phyloP scores from a whole-genome alignment of 1,140 invertebrate species.

The Orius laevigatus region DNA sequence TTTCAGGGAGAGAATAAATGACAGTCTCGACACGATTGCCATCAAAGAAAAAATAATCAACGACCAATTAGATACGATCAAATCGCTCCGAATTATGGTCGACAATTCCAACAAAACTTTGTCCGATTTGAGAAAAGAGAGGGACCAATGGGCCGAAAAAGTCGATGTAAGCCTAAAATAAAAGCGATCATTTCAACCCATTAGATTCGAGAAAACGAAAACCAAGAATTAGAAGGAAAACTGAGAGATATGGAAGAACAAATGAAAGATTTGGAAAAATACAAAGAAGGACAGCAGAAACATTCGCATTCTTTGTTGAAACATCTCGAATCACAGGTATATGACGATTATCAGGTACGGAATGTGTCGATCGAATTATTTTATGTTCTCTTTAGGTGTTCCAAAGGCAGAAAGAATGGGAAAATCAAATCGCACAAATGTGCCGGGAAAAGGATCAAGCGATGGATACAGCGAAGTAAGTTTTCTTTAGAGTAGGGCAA shows the following conservation, averaged over 20 bases:
- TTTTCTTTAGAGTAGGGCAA: no score
- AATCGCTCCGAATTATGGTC: slow-evolving; percentile 1
- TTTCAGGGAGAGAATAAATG: slow-evolving; percentile 1
- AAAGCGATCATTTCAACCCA: no score
- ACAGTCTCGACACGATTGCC: background rate
- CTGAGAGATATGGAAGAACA: no score
- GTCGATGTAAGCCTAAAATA: background rate
- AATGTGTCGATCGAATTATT: no score
- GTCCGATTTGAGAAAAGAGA: slow-evolving; percentile 2
- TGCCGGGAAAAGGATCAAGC: slow-evolving; percentile 28
- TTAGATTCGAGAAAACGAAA: no score
- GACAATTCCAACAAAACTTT: slow-evolving; percentile 5
- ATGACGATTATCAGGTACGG: no score
- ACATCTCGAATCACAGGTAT: background rate
- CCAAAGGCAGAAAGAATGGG: slow-evolving; percentile 10
- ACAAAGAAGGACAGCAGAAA: background rate
- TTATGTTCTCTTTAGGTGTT: no score
- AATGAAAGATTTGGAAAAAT: no score
- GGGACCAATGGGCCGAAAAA: background rate
- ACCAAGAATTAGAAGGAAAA: no score
- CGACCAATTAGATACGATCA: slow-evolving; percentile 11
- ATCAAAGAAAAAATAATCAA: slow-evolving; percentile 13
- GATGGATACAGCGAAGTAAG: slow-evolving; percentile 4
- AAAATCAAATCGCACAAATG: slow-evolving; percentile 17
- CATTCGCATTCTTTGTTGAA: background rate